phyloP scores from a whole-genome alignment of 2,113 vertebrate species.

The Damaliscus lunatus region DNA sequence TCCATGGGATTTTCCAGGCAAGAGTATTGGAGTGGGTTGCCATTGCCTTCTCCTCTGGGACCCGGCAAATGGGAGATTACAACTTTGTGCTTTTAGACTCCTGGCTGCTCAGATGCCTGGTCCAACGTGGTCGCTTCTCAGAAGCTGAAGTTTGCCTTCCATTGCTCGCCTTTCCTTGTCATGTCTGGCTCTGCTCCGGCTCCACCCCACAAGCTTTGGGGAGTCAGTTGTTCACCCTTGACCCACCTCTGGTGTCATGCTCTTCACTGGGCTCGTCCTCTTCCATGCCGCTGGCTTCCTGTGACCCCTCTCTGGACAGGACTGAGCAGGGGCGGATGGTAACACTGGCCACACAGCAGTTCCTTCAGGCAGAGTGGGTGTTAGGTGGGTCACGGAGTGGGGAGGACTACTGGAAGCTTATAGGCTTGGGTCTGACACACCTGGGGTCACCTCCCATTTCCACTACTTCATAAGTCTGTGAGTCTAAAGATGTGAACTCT shows the following conservation, averaged over 20 bases:
- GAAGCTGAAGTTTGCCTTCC: background rate
- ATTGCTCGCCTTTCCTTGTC: background rate
- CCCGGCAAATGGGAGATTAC: background rate
- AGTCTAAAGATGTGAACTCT: background rate
- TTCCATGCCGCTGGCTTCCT: background rate
- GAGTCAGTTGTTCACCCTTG: background rate
- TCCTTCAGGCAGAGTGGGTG: background rate
- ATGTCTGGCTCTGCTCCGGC: background rate
- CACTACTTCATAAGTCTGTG: background rate
- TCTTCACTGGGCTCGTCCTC: background rate
- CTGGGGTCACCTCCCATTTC: background rate
- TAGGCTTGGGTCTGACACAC: background rate
- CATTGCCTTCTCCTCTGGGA: no score
- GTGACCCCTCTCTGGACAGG: background rate
- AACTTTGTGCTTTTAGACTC: background rate
- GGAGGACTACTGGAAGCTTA: background rate
- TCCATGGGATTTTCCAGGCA: no score
- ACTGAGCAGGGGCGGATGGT: background rate
- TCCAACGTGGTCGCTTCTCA: background rate
- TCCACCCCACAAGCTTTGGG: background rate
- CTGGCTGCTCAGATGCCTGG: background rate
- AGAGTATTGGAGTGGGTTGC: no score
- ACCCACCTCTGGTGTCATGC: background rate
- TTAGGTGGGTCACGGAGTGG: background rate
- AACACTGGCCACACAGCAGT: background rate